Evolutionary conservation across 64 coral and sea anemone genomes (phyloP).

Genomic region (Anthopleura sola): DNA sequence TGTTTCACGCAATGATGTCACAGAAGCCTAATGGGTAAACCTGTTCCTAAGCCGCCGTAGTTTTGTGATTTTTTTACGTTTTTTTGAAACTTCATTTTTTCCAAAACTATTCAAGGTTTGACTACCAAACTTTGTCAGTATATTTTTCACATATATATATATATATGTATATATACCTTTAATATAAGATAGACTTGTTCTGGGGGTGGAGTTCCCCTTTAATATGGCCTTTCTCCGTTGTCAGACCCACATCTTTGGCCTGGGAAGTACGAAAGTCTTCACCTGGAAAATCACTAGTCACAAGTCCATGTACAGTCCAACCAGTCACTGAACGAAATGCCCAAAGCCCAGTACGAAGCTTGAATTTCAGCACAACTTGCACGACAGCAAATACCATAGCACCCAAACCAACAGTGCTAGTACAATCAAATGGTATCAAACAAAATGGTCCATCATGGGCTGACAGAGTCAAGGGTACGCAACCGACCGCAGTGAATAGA

Average conservation of each 20-base stretch:
- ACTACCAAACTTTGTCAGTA: no score
- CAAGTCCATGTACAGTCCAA: conserved; percentile 50
- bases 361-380: conserved; percentile 20
- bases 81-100: no score
- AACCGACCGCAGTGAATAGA: not conserved
- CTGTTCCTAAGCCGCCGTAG: no score
- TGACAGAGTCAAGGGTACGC: conserved; percentile 42
- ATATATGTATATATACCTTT: no score
- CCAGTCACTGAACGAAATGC: conserved; percentile 33
- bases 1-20: no score
- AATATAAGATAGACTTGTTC: no score
- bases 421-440: conserved; percentile 6
- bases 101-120: no score
- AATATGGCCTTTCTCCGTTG: no score
- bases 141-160: no score
- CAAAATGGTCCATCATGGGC: conserved; percentile 43
- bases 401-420: conserved; percentile 1
- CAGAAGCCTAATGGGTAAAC: no score
- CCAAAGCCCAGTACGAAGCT: conserved; percentile 22
- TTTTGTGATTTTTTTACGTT: no score
- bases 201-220: no score
- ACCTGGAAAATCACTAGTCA: conserved; percentile 75
- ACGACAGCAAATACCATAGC: not conserved
- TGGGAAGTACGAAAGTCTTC: conserved; percentile 95
- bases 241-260: conserved; percentile 87